Conservation (phyloP, 2,888 invertebrate genomes). For the Tenthredo livida region DNA sequence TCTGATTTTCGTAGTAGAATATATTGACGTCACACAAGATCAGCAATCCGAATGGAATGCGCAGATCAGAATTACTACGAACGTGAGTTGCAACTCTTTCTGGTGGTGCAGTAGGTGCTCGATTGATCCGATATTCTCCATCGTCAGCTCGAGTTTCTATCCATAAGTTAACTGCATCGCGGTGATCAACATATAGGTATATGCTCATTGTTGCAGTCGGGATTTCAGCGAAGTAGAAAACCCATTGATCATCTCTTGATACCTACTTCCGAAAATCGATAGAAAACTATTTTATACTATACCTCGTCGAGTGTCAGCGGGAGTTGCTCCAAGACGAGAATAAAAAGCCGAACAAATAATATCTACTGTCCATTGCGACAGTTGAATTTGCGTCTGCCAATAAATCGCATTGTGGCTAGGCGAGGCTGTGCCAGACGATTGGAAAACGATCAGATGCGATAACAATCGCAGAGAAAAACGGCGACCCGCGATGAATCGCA, state of each 20-base stretch:
- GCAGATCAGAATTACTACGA: not conserved
- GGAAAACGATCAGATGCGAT: conserved; percentile 38
- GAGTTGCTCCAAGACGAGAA: not conserved
- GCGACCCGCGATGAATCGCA: conserved; percentile 21
- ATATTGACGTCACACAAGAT: conserved; percentile 11
- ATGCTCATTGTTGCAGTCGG: not conserved
- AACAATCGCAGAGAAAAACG: conserved; percentile 39
- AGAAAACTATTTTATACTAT: conserved; percentile 17
- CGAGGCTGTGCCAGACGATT: conserved; percentile 30
- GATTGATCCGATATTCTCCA: conserved; percentile 14
- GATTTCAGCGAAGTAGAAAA: not conserved
- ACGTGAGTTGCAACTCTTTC: conserved; percentile 26
- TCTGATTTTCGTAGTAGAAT: not conserved
- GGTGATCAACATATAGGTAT: not conserved
- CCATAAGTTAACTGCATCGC: not conserved
- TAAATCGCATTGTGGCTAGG: conserved; percentile 24
- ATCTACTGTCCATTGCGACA: not conserved
- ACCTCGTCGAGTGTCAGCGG: not conserved
- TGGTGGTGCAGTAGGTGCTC: not conserved
- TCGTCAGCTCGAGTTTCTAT: conserved; percentile 10
- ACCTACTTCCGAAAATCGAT: conserved; percentile 26
- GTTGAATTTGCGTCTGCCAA: not conserved
- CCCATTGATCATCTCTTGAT: not conserved
- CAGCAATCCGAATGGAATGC: not conserved
- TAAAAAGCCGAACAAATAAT: not conserved